phyloP scores from a whole-genome alignment of 2,888 invertebrate species.

The Entomobrya multifasciata region DNA sequence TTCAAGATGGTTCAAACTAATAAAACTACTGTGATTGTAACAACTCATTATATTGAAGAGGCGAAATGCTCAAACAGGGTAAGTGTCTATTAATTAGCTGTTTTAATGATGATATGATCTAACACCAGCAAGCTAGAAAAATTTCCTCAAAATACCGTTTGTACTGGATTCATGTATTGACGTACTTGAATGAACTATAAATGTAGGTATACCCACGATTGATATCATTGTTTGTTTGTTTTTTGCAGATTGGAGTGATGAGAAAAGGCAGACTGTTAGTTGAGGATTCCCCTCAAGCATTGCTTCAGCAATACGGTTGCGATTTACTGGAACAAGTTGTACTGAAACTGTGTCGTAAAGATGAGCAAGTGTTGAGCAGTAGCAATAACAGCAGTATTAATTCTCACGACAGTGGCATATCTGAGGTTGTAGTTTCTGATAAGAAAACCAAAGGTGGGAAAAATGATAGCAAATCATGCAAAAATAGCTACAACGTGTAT shows the following conservation, averaged over 20 bases:
- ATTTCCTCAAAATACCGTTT: too few species aligned
- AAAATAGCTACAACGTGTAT: slow-evolving; percentile 52
- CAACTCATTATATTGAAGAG: slow-evolving; percentile 69
- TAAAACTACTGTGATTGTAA: slow-evolving; percentile 63
- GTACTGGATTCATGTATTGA: too few species aligned
- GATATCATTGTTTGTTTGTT: too few species aligned
- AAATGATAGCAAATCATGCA: slow-evolving; percentile 16
- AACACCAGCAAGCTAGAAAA: too few species aligned
- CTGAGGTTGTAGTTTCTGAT: slow-evolving; percentile 1
- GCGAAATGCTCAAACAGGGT: slow-evolving; percentile 61
- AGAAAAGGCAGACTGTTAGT: slow-evolving; percentile 93
- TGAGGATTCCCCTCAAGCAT: slow-evolving; percentile 91
- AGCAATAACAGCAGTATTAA: background rate
- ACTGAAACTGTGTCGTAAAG: slow-evolving; percentile 86
- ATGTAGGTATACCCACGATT: too few species aligned
- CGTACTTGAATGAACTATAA: too few species aligned
- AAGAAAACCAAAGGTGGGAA: background rate
- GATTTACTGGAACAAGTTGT: slow-evolving; percentile 94
- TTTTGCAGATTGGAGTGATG: slow-evolving; percentile 83
- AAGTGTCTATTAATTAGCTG: too few species aligned
- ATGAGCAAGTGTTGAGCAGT: slow-evolving; percentile 16
- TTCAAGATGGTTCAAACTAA: slow-evolving; percentile 60
- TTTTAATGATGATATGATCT: too few species aligned
- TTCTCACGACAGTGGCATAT: slow-evolving; percentile 18
- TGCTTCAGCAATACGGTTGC: slow-evolving; percentile 89